phyloP scores from a whole-genome alignment of 2,888 invertebrate species.

The Drosophila peninsularis region DNA sequence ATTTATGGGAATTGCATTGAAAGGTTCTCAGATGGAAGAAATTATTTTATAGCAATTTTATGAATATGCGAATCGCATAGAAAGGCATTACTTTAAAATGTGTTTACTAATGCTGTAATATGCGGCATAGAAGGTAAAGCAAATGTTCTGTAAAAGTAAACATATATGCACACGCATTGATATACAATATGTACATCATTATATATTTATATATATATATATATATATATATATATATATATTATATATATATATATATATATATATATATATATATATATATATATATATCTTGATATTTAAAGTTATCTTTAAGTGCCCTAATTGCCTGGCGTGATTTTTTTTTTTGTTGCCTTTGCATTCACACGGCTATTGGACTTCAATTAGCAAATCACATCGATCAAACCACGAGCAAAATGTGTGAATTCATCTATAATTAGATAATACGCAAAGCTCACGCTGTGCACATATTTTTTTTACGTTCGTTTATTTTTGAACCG shows the following conservation, averaged over 20 bases:
- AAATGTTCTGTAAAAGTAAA: no score
- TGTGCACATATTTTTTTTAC: conserved; percentile 37
- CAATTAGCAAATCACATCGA: conserved; percentile 50
- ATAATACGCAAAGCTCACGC: conserved; percentile 31
- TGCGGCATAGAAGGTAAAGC: no score
- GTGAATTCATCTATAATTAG: conserved; percentile 53
- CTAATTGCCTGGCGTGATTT: neutral
- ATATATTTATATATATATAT: no score
- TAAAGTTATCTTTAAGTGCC: neutral
- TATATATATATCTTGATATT: no score
- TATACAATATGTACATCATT: no score
- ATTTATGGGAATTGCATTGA: neutral
- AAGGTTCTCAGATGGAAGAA: no score
- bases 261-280: no score
- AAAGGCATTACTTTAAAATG: no score
- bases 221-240: no score
- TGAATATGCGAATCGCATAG: neutral
- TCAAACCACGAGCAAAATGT: conserved; percentile 21
- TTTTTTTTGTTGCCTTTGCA: neutral
- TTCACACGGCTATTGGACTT: conserved; percentile 16
- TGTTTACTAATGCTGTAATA: no score
- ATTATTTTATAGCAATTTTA: neutral
- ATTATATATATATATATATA: no score
- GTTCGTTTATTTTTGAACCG: conserved; percentile 32
- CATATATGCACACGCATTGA: no score